Base-by-base conservation (phyloP, 1,140 invertebrate genomes). In the Andrena cerasifolii region DNA sequence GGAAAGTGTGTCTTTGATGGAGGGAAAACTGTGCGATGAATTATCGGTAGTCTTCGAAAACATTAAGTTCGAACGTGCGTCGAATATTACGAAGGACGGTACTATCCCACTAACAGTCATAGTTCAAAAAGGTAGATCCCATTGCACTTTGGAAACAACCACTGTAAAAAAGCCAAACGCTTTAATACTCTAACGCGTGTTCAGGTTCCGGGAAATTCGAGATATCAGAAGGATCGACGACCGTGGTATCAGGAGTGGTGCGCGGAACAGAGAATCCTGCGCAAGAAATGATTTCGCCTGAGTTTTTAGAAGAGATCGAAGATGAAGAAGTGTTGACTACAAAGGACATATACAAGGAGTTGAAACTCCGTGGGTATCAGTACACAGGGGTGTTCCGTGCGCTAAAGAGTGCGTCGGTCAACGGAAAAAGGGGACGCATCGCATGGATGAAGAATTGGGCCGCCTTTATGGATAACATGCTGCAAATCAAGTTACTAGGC, bases 341-440 rank as follows among this genome's bases (percentile, higher is more conserved):
- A 0, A 95, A 95, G 65, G 98, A 99, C 89, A 94, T 99, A 65
- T 99, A 99, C 90, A 99, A 98, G 88, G 98, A 99, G 90, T 91
- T 99, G 0, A 94, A 95, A 85, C 93, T 99, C 0, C 94, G 98
- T 85, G 98, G 98, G 0, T 99, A 99, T 89, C 96, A 99, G 77
- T 99, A 99, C 91, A 95, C 94, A 28, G 96, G 96, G 33, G 88
- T 95, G 0, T 99, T 98, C 93, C 94, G 95, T 80, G 95, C 94
- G 16, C 88, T 96, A 12, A 89, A 93, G 16, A 91, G 93, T 86
- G 90, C 87, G 88, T 94, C 90, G 2, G 91, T 91, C 3, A 92
- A 93, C 74, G 93, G 92, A 31, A 82, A 75, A 0, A 88, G 84
- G 18, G 96, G 95, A 26, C 89, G 88, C 26, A 90, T 96, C 0